Evolutionary conservation across 2,113 vertebrate species (phyloP), one percentile per base, ranked within the genome.

Genomic region (Emydura subglobosa): DNA sequence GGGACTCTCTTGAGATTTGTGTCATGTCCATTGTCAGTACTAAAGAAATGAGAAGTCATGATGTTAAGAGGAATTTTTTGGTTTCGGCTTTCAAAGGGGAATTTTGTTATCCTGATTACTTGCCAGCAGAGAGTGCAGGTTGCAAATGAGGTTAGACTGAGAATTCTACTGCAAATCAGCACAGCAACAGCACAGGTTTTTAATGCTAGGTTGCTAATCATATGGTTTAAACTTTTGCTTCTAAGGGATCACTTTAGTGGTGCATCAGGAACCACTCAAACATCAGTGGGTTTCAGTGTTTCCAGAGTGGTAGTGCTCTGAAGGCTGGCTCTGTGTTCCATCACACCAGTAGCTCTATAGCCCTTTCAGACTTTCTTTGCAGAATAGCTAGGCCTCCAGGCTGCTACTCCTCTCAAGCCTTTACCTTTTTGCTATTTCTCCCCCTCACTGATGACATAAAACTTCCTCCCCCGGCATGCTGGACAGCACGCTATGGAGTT

Each of bases 81-180:
- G 85, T 93, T 49, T 34, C 86, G 61, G 93, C 95, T 93, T 97
- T 91, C 95, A 94, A 96, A 88, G 79, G 90, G 91, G 93, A 89
- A 94, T 92, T 91, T 95, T 86, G 91, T 94, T 97, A 83, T 78
- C 93, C 80, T 86, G 87, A 68, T 92, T 81, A 96, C 85, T 95
- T 95, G 82, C 96, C 91, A 97, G 91, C 24, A 94, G 96, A 91
- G 76, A 87, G 72, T 19, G 27, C 49, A 90, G 3, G 21, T n/a
- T 94, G 83, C 81, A 97, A 97, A 94, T 61, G 83, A 91, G 90
- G 49, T 21, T 95, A 82, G 72, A 39, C 50, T 85, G 94, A 88
- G n/a, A 88, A 96, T 61, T 57, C 82, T 79, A 88, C 21, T 4
- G 1, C 39, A 97, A 97, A 95, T 95, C 91, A 93, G 59, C n/a